Percentiles rank a stretch among this genome's conserved stretches.
Evolutionary conservation across 2,113 vertebrate genomes (phyloP).

Genomic region (Petaurus breviceps): DNA sequence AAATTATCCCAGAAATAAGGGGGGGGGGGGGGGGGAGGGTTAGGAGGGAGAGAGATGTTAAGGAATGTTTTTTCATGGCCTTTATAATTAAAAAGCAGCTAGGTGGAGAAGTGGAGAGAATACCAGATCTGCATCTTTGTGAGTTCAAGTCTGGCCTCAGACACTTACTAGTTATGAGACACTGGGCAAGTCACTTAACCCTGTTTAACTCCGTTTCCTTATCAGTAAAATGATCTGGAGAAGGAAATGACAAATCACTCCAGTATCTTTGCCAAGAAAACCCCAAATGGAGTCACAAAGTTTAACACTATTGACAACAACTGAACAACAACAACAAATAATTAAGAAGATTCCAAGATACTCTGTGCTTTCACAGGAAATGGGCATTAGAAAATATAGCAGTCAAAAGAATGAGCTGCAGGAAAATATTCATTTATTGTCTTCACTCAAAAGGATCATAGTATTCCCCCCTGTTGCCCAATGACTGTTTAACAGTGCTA

Average conservation of each 20-base stretch:
- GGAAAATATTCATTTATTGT: not conserved
- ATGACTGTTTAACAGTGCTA: not conserved
- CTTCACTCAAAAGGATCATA: not conserved
- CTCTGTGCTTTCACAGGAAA: not conserved
- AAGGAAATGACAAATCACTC: not conserved
- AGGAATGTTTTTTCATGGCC: not conserved
- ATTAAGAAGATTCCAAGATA: not conserved
- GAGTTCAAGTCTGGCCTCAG: not conserved
- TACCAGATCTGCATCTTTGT: not conserved
- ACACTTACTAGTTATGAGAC: not conserved
- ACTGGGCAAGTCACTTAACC: not conserved
- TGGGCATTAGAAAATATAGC: not conserved
- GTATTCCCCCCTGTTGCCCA: not conserved
- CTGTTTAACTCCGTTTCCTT: not conserved
- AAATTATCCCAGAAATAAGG: conserved; percentile 32
- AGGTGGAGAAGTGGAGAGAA: not conserved
- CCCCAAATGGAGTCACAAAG: not conserved
- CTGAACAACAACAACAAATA: not conserved
- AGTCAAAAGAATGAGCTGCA: not conserved
- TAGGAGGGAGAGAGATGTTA: not conserved
- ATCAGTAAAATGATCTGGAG: not conserved
- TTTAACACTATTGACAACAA: not conserved
- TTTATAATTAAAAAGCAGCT: not conserved
- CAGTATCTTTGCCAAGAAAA: not conserved
- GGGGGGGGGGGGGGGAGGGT: rapidly evolving